These are phyloP conservation scores for Pipistrellus nathusii DNA, from an alignment of 2,797 vertebrate genomes.

Conservation along the genomic window DNA sequence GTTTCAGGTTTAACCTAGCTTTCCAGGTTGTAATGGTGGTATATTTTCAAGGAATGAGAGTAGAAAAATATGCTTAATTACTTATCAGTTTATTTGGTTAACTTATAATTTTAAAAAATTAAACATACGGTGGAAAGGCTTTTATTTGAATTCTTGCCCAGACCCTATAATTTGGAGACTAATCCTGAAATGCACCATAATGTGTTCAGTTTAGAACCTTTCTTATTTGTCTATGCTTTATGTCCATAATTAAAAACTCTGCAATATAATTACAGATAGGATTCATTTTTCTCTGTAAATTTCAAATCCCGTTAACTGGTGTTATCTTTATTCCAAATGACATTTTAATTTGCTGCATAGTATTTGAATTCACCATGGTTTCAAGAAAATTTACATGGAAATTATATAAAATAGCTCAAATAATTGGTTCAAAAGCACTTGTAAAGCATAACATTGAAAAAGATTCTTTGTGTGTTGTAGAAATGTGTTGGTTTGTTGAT, in stretches of 20 bases:
- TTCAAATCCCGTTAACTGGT: not conserved
- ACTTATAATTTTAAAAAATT: not conserved
- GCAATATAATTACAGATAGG: not conserved
- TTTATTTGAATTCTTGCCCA: conserved; percentile 13
- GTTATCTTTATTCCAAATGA: not conserved
- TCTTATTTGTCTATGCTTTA: not conserved
- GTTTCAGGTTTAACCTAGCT: not conserved
- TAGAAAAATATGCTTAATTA: not conserved
- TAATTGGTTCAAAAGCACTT: not conserved
- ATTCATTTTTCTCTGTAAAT: not conserved
- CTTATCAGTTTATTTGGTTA: not conserved
- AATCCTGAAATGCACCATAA: not conserved
- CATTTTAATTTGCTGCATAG: not conserved
- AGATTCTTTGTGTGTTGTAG: not conserved
- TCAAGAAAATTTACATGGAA: conserved; percentile 1
- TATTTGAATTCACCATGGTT: not conserved
- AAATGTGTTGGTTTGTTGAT: not conserved
- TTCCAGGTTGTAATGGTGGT: not conserved
- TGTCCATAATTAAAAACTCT: not conserved
- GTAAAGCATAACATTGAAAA: not conserved
- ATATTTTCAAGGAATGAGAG: not conserved
- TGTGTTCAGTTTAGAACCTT: not conserved
- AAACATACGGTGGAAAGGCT: not conserved
- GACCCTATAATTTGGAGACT: not conserved
- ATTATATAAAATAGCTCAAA: not conserved